Conservation (phyloP, 2,888 invertebrate genomes). For the Netelia fuscicornis region DNA sequence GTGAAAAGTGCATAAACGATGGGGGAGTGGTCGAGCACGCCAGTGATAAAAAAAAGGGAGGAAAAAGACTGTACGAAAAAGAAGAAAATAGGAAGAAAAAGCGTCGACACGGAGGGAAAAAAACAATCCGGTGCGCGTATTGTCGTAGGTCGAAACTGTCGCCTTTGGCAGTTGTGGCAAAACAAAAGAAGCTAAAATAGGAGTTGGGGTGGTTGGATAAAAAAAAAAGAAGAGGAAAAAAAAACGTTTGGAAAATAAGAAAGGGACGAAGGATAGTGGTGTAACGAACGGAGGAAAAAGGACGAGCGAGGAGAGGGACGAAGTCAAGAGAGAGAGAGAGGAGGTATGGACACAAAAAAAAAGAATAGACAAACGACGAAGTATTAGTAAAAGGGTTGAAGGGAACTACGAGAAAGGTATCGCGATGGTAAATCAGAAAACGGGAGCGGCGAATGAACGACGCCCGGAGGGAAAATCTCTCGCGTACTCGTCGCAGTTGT, state of each 20-base stretch:
- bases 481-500: slow-evolving; percentile 46
- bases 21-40: slow-evolving; percentile 10
- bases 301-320: slow-evolving; percentile 32
- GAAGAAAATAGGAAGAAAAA: slow-evolving; percentile 34
- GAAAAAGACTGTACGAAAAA: neutral
- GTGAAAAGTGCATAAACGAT: slow-evolving; percentile 50
- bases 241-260: slow-evolving; percentile 51
- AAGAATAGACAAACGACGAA: slow-evolving; percentile 51
- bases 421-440: slow-evolving; percentile 75
- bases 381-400: slow-evolving; percentile 60
- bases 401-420: slow-evolving; percentile 58
- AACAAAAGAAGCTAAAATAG: slow-evolving; percentile 24
- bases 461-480: slow-evolving; percentile 58
- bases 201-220: neutral
- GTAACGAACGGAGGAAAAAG: slow-evolving; percentile 52
- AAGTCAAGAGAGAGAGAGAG: neutral
- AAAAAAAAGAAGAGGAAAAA: no score
- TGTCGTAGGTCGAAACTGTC: slow-evolving; percentile 62
- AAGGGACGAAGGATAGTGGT: slow-evolving; percentile 55
- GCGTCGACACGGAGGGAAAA: slow-evolving; percentile 44
- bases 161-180: slow-evolving; percentile 62
- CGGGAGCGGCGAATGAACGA: slow-evolving; percentile 65
- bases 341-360: slow-evolving; percentile 32
- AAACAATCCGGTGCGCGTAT: slow-evolving; percentile 59
- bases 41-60: slow-evolving; percentile 16